Base-by-base conservation (phyloP, 2,888 invertebrate species). In the Synergus laeviventris region DNA sequence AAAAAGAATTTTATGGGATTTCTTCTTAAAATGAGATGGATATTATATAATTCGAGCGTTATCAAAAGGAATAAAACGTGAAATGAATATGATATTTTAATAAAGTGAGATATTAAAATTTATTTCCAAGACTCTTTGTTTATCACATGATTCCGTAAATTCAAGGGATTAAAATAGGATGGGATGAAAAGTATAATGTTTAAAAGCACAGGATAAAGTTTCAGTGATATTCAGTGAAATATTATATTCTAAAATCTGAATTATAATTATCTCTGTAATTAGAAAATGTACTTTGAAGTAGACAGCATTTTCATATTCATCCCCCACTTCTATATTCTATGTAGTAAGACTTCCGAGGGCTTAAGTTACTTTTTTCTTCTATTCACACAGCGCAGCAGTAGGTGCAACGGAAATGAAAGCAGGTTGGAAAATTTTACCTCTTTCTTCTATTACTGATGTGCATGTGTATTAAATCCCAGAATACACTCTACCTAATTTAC, bases 281-380 rank as follows among this genome's bases (percentile, higher is more conserved):
- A 66, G 66, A 16, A 45, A 66, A 42, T 66, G 24, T n/a, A 24
- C 21, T 42, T 45, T 31, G 8, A 60, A 60, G 60, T n/a, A 2
- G 5, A 21, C n/a, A 38, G 11, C 1, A 62, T 70, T 45, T 70
- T 11, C 45, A 11, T 49, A 49, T 70, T 70, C 42, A 42, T 49
- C 5, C 45, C 31, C 3, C 8, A 38, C 16, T 70, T 16, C 9
- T n/a, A 64, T 64, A 21, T 2, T 18, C 42, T 21, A 7, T 24
- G n/a, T 5, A 14, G 16, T 9, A 49, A 70, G 31, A n/a, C 12
- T 31, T 70, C 31, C 16, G 8, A 49, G 31, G 42, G 49, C 45
- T 70, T 11, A 70, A 9, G 31, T 70, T 49, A 42, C 64, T 21
- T 49, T 45, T 70, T 70, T 70, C 66, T 49, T 49, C 70, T 31